Conservation (phyloP, 2,113 vertebrate genomes). For the rat (Rattus norvegicus) region DNA sequence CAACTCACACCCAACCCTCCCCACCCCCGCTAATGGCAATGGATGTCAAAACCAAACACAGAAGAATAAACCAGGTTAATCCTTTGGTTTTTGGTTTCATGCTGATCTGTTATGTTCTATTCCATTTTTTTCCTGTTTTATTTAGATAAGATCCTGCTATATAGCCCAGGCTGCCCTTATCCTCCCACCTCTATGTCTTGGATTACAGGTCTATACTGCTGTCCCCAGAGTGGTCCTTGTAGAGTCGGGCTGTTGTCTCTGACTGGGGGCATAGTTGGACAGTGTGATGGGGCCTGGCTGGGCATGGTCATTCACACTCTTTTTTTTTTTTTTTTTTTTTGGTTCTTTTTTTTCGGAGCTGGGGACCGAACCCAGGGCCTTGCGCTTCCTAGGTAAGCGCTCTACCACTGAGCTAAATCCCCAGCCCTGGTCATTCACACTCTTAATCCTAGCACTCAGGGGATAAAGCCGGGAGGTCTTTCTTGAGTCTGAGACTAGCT, state of each 20-base stretch:
- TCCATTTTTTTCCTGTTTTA: neutral
- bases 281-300: neutral
- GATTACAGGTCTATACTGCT: neutral
- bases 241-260: neutral
- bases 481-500: neutral
- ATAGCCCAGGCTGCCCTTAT: neutral
- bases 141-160: neutral
- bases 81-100: neutral
- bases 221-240: neutral
- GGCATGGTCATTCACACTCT: neutral
- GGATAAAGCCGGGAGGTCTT: neutral
- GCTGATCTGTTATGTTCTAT: neutral
- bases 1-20: neutral
- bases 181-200: neutral
- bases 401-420: no score
- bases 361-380: no score
- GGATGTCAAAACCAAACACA: neutral
- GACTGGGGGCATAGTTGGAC: neutral
- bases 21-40: neutral
- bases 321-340: no score
- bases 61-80: neutral
- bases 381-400: no score
- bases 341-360: no score
- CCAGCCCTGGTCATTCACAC: accelerated
- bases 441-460: neutral